Base-by-base conservation (phyloP, 2,888 invertebrate genomes). In the Hirtodrosophila cameraria region DNA sequence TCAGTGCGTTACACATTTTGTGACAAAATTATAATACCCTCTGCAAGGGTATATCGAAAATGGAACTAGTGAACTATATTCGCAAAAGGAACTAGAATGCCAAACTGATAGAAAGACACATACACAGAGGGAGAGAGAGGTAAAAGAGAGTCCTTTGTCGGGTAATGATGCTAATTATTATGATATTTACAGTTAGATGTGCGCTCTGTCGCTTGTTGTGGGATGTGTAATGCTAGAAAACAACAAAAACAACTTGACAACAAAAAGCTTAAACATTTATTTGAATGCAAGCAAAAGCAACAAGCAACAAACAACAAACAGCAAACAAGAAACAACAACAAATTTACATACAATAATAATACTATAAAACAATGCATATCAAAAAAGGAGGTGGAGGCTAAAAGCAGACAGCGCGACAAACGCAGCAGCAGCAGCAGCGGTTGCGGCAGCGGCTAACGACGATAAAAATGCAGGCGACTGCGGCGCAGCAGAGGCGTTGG, bases 311-410 rank as follows among this genome's bases (percentile, higher is more conserved):
- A 13, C 9, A 48, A 30, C 23, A 39, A 25, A 11, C 30, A 23
- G 5, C 4, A 18, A 35, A 45, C 38, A 48, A 28, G 30, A 50
- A 63, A 25, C 25, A 61, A 43, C 46, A 55, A 43, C 46, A 55
- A 67, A 61, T 64, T 42, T 43, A 62, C 52, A 73, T 52, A 81
- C 54, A 81, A 77, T 57, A 75, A 75, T 38, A 77, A 67, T 59
- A 70, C 60, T 64, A 74, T 72, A 70, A 86, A 82, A 86, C 81
- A 82, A 82, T 81, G 75, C 86, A 83, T 62, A 63, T 66, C 73
- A 54, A 49, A 86, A 75, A 83, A 83, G 82, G 82, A 83, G 82
- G 82, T 83, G 85, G 82, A 83, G 82, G 82, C 82, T 86, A 83
- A 80, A 75, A 74, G 66, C 73, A 71, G 79, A 73, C 75, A 73